These are phyloP conservation scores for Ursus arctos DNA, from an alignment of 2,113 vertebrate genomes.

Conservation along the genomic window DNA sequence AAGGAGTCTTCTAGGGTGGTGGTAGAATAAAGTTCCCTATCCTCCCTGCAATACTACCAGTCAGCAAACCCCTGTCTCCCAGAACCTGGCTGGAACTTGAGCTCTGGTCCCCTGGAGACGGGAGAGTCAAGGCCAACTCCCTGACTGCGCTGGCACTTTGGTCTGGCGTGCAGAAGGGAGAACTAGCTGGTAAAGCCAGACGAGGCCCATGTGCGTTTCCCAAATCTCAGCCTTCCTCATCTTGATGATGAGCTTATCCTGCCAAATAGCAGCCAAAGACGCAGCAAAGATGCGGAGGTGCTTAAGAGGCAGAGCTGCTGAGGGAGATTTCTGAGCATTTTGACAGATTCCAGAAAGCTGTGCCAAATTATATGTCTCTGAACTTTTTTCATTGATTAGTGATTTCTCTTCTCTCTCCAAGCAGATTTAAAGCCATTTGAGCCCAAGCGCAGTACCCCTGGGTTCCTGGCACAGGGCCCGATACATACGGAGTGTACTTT, in stretches of 20 bases:
- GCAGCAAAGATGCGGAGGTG: not conserved
- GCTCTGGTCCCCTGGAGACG: not conserved
- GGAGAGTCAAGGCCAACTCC: not conserved
- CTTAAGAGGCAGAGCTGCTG: not conserved
- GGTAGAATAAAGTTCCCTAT: not conserved
- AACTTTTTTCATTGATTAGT: not conserved
- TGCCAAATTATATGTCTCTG: not conserved
- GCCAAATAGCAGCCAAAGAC: not conserved
- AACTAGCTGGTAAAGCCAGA: not conserved
- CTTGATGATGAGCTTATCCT: not conserved
- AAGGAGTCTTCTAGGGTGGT: not conserved
- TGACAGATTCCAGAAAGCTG: not conserved
- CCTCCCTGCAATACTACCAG: rapidly evolving
- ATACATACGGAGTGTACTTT: not conserved
- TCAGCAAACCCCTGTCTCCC: not conserved
- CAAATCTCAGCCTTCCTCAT: not conserved
- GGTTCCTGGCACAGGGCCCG: not conserved
- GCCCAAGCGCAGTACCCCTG: not conserved
- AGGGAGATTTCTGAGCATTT: not conserved
- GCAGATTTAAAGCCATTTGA: not conserved
- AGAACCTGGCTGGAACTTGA: not conserved
- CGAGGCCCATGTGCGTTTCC: not conserved
- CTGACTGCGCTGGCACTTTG: too few species aligned
- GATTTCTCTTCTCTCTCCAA: constrained; percentile 6
- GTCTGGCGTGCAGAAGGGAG: not conserved